Base-by-base conservation (phyloP, 2,797 vertebrate species). In the Avahi laniger region DNA sequence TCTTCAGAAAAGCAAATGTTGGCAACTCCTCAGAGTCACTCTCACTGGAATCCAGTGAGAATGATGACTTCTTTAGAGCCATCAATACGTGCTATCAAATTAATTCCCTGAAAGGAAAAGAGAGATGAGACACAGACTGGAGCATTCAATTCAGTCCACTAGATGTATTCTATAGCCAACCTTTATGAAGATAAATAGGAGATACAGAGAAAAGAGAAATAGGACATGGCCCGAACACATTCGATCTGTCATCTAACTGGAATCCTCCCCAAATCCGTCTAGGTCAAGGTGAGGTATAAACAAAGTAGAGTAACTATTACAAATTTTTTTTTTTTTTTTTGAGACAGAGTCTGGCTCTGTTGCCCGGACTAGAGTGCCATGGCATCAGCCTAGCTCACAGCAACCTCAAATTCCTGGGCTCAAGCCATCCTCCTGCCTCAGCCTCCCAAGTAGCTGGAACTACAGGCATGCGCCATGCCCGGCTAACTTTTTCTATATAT, bases 1-100 rank as follows among this genome's bases (percentile, higher is more conserved):
- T 97, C 97, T 97, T 98, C 63, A 99, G 97, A 93, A 99, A 99
- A 93, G 98, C 84, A 41, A 99, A 98, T 0, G 98, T 90, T 0
- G 99, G 99, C 26, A 99, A 63, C 35, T 98, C 98, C 69, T 99
- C 98, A 0, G 97, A 97, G 2, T 99, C 99, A 26, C 98, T 99
- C 70, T 84, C 97, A 17, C 80, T 97, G 84, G 97, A 48, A 2
- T 94, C 94, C 48, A 95, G 63, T 41, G 92, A 89, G 84, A 95
- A 70, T 24, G 92, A 94, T 61, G 75, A 89, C 48, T 73, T 96
- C 69, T 38, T 97, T 95, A 97, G 97, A 72, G 96, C 96, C 99
- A 98, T 97, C 38, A 48, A 15, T 22, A 65, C 0, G 20, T 33
- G 69, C 78, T 63, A 38, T 28, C 61, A 52, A 24, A 38, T n/a